A percentile compares a stretch with the other conserved stretches of the same genome.
Conservation (phyloP, 2,113 vertebrate genomes). For the Brienomyrus longianalis region DNA sequence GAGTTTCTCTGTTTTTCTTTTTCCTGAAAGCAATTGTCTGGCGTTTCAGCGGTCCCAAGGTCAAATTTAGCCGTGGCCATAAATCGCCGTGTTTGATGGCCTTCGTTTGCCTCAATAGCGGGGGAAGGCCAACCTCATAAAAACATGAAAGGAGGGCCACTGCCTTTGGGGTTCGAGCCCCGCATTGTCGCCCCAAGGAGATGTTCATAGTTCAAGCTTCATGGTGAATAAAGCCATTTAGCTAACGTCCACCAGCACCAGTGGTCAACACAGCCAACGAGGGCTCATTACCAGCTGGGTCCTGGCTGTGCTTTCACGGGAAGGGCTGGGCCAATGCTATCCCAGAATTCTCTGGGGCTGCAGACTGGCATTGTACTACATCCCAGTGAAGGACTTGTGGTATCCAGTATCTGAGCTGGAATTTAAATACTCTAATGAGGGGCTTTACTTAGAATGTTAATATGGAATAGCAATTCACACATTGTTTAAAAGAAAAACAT, state of each 20-base stretch:
- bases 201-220: slow-evolving; percentile 47
- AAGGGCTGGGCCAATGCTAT: background rate
- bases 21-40: slow-evolving; percentile 49
- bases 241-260: slow-evolving; percentile 44
- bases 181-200: slow-evolving; percentile 56
- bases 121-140: slow-evolving; percentile 66
- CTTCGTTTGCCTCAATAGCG: slow-evolving; percentile 64
- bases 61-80: slow-evolving; percentile 64
- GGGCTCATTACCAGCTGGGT: slow-evolving; percentile 42
- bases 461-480: background rate
- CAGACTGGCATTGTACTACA: slow-evolving; percentile 25
- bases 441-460: background rate
- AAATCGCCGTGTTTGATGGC: slow-evolving; percentile 70
- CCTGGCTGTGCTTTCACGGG: slow-evolving; percentile 28
- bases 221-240: slow-evolving; percentile 49
- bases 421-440: background rate
- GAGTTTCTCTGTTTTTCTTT: slow-evolving; percentile 38
- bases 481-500: background rate
- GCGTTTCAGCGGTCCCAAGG: slow-evolving; percentile 63
- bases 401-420: background rate
- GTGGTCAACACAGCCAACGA: slow-evolving; percentile 41
- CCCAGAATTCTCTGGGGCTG: background rate
- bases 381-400: background rate
- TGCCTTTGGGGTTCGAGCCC: slow-evolving; percentile 48
- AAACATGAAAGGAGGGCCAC: slow-evolving; percentile 56